Evolutionary conservation across 2,888 invertebrate genomes (phyloP).

Genomic region (Tolmerus cingulatus): DNA sequence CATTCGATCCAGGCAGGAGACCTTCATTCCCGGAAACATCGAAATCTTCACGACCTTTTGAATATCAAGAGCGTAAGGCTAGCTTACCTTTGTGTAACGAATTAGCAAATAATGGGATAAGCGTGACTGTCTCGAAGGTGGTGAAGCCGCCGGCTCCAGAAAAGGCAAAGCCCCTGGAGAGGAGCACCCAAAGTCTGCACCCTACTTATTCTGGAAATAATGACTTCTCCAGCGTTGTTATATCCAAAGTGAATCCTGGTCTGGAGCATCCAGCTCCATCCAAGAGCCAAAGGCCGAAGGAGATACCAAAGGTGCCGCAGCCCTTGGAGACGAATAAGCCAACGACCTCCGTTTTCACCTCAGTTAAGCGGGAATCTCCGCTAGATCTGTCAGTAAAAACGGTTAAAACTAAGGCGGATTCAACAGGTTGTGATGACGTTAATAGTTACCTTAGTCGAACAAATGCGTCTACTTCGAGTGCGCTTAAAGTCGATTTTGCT

Average conservation of each 20-base stretch:
- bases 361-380: slow-evolving; percentile 67
- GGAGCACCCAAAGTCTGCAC: not conserved
- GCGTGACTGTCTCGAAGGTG: slow-evolving; percentile 47
- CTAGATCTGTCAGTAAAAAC: slow-evolving; percentile 90
- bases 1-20: not conserved
- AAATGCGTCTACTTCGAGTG: slow-evolving; percentile 51
- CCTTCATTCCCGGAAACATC: slow-evolving; percentile 36
- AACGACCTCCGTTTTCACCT: not conserved
- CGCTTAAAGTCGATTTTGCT: slow-evolving; percentile 81
- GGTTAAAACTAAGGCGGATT: slow-evolving; percentile 86
- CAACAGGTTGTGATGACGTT: slow-evolving; percentile 75
- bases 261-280: not conserved
- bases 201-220: not conserved
- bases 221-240: slow-evolving; percentile 33
- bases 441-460: slow-evolving; percentile 50
- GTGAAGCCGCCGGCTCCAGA: not conserved
- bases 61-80: slow-evolving; percentile 25
- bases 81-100: slow-evolving; percentile 43
- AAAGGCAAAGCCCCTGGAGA: not conserved
- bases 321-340: not conserved
- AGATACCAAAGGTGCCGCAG: not conserved
- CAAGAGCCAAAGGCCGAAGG: not conserved
- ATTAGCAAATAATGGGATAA: slow-evolving; percentile 44
- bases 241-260: slow-evolving; percentile 41
- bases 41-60: slow-evolving; percentile 27